Evolutionary conservation across 1,140 invertebrate genomes (phyloP).

Genomic region (Nixonia krombeini): DNA sequence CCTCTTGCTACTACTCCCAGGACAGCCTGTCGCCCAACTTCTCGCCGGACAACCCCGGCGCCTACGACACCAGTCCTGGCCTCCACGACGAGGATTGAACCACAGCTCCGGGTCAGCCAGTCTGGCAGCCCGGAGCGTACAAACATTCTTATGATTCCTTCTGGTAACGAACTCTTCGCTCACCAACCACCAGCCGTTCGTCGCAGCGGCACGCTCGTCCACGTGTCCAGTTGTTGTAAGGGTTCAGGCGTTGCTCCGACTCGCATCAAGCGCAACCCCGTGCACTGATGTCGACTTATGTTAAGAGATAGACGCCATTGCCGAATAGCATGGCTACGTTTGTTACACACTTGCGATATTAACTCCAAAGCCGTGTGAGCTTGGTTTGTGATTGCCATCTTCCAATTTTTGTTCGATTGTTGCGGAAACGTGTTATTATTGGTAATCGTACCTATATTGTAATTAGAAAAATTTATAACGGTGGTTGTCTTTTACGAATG

Average conservation of each 20-base stretch:
- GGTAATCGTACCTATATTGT: too few relatives aligned
- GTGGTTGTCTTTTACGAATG: too few relatives aligned
- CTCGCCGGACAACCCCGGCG: constrained; percentile 72
- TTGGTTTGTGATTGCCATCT: too few relatives aligned
- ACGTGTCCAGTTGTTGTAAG: background rate
- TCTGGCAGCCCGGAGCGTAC: constrained; percentile 70
- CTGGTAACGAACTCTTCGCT: constrained; percentile 54
- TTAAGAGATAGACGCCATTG: too few relatives aligned
- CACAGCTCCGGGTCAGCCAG: constrained; percentile 72
- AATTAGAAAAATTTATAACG: too few relatives aligned
- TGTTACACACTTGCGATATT: too few relatives aligned
- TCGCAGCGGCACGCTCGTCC: background rate
- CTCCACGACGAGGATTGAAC: constrained; percentile 77
- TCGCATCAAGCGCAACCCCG: background rate
- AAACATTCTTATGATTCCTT: constrained; percentile 62
- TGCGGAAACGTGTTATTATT: too few relatives aligned
- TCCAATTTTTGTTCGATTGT: too few relatives aligned
- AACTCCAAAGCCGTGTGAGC: too few relatives aligned
- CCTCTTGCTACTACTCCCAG: constrained; percentile 72
- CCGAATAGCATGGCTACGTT: too few relatives aligned
- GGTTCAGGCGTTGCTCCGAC: constrained; percentile 2
- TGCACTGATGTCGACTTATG: too few relatives aligned
- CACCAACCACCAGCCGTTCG: constrained; percentile 5
- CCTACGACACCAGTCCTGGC: constrained; percentile 74
- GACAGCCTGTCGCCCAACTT: constrained; percentile 74